Conservation (phyloP, 2,888 invertebrate species). For the Synergus laeviventris region DNA sequence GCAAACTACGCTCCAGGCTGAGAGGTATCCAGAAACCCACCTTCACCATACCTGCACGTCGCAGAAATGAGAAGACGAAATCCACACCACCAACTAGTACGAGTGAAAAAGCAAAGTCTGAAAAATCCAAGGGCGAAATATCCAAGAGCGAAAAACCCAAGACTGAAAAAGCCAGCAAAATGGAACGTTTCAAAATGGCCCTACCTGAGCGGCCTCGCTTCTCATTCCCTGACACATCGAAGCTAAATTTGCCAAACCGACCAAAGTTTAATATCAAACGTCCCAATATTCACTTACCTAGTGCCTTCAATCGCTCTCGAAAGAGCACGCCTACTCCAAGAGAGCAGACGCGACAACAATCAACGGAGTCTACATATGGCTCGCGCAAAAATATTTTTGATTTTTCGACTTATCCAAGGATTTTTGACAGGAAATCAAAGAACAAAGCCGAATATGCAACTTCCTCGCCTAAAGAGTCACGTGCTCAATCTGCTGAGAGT, state of each 20-base stretch:
- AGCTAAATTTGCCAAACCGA: constrained; percentile 78
- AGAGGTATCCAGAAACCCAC: constrained; percentile 80
- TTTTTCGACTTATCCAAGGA: constrained; percentile 87
- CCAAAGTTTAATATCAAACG: constrained; percentile 78
- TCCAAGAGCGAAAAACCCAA: constrained; percentile 48
- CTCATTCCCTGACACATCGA: constrained; percentile 70
- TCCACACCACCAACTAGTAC: constrained; percentile 43
- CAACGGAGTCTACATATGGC: constrained; percentile 78
- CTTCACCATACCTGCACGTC: constrained; percentile 72
- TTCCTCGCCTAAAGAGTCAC: constrained; percentile 77
- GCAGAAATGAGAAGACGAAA: constrained; percentile 55
- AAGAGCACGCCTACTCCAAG: constrained; percentile 61
- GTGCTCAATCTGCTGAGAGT: constrained; percentile 78
- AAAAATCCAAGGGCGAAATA: constrained; percentile 54
- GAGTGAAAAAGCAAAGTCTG: constrained; percentile 47
- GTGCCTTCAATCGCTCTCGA: constrained; percentile 52
- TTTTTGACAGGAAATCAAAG: constrained; percentile 76
- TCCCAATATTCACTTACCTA: constrained; percentile 77
- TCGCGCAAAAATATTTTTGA: constrained; percentile 82
- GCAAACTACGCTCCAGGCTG: constrained; percentile 83
- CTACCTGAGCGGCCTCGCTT: constrained; percentile 80
- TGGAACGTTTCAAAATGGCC: constrained; percentile 79
- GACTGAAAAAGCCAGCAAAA: constrained; percentile 70
- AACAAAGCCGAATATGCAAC: constrained; percentile 75
- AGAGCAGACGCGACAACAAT: constrained; percentile 72